These are phyloP conservation scores for Tadarida brasiliensis DNA, from an alignment of 2,797 vertebrate genomes.

Conservation along the genomic window DNA sequence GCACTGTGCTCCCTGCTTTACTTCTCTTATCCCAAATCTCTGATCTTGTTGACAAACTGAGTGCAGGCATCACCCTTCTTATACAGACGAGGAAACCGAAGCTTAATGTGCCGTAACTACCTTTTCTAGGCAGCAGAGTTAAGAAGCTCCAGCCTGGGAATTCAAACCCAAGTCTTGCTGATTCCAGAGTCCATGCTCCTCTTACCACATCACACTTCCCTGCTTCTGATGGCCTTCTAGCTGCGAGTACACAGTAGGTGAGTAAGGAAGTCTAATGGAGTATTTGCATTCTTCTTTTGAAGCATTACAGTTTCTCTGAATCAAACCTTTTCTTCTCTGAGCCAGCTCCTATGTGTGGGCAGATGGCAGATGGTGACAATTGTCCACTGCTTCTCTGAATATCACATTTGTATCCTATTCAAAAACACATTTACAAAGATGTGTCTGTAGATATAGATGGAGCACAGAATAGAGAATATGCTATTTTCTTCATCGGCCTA, in stretches of 20 bases:
- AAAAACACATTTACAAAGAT: conserved; percentile 69
- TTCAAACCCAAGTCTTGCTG: not conserved
- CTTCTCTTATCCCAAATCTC: not conserved
- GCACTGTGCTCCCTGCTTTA: not conserved
- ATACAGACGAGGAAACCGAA: not conserved
- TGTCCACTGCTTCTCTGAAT: conserved; percentile 75
- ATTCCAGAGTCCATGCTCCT: not conserved
- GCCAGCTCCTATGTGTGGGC: conserved; percentile 57
- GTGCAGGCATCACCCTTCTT: not conserved
- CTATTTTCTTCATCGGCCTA: conserved; percentile 63
- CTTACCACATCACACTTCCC: not conserved
- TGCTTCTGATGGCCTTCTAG: not conserved
- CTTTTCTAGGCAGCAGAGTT: not conserved
- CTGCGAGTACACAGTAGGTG: conserved; percentile 18
- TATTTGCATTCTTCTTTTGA: conserved; percentile 67
- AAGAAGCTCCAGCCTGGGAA: not conserved
- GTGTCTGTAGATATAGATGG: conserved; percentile 59
- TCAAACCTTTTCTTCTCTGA: conserved; percentile 69
- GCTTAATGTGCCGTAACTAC: not conserved
- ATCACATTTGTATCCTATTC: conserved; percentile 72
- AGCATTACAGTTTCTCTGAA: conserved; percentile 60
- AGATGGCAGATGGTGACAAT: conserved; percentile 77
- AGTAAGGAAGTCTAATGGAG: conserved; percentile 54
- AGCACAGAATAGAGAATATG: conserved; percentile 47
- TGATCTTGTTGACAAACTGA: not conserved